Base-by-base conservation (phyloP, 2,797 vertebrate genomes). In the Sebastolobus altivelis region DNA sequence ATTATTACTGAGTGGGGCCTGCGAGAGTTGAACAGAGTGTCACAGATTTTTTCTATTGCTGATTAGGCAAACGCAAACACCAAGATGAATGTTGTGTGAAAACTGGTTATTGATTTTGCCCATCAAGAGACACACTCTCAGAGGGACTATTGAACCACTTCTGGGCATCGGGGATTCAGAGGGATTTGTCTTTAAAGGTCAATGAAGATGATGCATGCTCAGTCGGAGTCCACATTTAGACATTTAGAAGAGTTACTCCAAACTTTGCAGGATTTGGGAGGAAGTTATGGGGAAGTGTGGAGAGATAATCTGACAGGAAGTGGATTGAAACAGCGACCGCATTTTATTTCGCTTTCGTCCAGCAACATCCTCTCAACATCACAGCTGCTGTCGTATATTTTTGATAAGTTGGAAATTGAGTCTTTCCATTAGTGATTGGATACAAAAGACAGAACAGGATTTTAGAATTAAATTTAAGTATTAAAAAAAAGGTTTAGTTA, bases 1-100 rank as follows among this genome's bases (percentile, higher is more conserved):
- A 63, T 82, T 84, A 82, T 90, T 85, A 87, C 77, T 35, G 72
- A 86, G 52, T 25, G 68, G 65, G 65, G 68, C 72, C 73, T 77
- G 59, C 49, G 80, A 86, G 86, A 83, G 65, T 55, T 75, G 66
- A 75, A 76, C 71, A 73, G 54, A 69, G 83, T 72, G 80, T 76
- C 87, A 83, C 80, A 65, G 83, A 82, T 87, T 91, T 88, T 85
- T 85, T 67, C 70, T 68, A 25, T 74, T 87, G 91, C 93, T 93
- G 92, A 94, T 92, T 87, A 94, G 83, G 90, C 90, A 90, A 95
- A 93, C 83, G 79, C 82, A 91, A 91, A 93, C 89, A 83, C 80
- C 69, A 91, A 89, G 91, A 95, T 85, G 84, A 93, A 94, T 95
- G 92, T 79, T 90, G 88, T 84, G 83, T 73, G 80, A 85, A 91